Conservation (phyloP, 2,797 vertebrate species). For the Silurus lanzhouensis region DNA sequence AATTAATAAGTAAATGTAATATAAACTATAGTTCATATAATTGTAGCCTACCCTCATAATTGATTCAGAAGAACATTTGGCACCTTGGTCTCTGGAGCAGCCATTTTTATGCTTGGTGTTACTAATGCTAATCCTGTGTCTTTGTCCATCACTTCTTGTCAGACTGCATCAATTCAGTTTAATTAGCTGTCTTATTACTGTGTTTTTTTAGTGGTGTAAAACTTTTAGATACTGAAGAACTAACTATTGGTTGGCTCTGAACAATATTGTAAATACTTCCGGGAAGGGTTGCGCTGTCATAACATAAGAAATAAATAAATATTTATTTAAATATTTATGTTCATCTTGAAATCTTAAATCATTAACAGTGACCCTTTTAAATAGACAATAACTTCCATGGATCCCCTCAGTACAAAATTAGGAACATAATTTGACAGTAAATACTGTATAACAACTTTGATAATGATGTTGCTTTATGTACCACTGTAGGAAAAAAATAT, state of each 20-base stretch:
- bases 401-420: not conserved
- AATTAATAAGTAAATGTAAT: not conserved
- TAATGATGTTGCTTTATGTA: too few relatives aligned
- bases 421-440: too few relatives aligned
- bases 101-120: not conserved
- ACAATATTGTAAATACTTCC: too few relatives aligned
- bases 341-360: not conserved
- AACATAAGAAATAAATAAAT: not conserved
- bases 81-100: not conserved
- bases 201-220: not conserved
- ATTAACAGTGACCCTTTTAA: not conserved
- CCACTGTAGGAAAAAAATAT: too few relatives aligned
- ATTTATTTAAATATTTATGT: not conserved
- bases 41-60: not conserved
- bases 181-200: not conserved
- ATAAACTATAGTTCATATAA: not conserved
- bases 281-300: not conserved
- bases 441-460: too few relatives aligned
- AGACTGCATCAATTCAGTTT: not conserved
- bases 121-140: not conserved
- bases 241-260: not conserved
- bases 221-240: not conserved
- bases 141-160: not conserved
- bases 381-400: not conserved
- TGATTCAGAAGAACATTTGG: not conserved